Conservation (phyloP, 1,140 invertebrate genomes). For the Hylaeus anthracinus region DNA sequence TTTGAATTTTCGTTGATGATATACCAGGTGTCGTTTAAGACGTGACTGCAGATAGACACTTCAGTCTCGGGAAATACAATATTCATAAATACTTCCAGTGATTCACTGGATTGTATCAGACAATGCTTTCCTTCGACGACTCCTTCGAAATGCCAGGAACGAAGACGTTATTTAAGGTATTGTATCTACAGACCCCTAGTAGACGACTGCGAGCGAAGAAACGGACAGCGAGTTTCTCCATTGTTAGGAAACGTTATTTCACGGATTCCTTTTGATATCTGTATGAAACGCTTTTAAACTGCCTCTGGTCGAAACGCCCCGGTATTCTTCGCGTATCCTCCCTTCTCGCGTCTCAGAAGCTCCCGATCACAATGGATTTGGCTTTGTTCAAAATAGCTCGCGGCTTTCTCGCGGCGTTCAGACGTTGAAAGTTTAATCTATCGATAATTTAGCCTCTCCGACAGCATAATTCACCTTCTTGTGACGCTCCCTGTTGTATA, state of each 20-base stretch:
- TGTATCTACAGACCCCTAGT: not conserved
- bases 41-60: too few relatives aligned
- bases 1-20: too few relatives aligned
- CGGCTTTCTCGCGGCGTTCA: slow-evolving; percentile 12
- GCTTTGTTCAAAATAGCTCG: slow-evolving; percentile 12
- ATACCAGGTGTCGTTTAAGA: too few relatives aligned
- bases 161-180: slow-evolving; percentile 6
- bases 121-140: not conserved
- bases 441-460: slow-evolving; percentile 31
- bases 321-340: slow-evolving; percentile 16
- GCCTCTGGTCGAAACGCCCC: slow-evolving; percentile 19
- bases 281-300: slow-evolving; percentile 35
- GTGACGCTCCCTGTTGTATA: too few relatives aligned
- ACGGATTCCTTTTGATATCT: slow-evolving; percentile 47
- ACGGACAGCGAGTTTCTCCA: slow-evolving; percentile 25
- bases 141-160: not conserved
- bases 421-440: slow-evolving; percentile 37
- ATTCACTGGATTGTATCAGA: not conserved
- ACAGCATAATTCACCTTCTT: not conserved
- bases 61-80: too few relatives aligned
- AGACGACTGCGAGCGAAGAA: slow-evolving; percentile 19
- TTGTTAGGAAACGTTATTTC: slow-evolving; percentile 47
- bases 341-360: slow-evolving; percentile 27
- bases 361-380: slow-evolving; percentile 40
- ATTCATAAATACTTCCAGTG: too few relatives aligned